Conservation (phyloP, 2,888 invertebrate species). For the Nymphalis urticae region DNA sequence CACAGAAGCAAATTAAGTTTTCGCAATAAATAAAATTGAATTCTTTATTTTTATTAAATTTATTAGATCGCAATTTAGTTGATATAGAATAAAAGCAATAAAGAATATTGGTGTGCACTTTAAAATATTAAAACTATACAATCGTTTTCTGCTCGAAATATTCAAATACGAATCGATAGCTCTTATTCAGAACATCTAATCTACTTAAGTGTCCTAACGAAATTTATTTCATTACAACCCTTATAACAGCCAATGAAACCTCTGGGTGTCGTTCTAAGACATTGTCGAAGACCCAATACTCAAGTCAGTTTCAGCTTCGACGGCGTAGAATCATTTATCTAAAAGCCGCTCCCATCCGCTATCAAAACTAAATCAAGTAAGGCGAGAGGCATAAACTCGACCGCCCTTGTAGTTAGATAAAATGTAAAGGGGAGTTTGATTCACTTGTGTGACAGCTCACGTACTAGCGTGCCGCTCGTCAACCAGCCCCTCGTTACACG, state of each 20-base stretch:
- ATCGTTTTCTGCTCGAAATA: slow-evolving; percentile 3
- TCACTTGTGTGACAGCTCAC: slow-evolving; percentile 73
- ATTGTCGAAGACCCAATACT: slow-evolving; percentile 67
- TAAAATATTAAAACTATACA: slow-evolving; percentile 30
- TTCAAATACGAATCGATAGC: slow-evolving; percentile 15
- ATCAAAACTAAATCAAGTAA: slow-evolving; percentile 80
- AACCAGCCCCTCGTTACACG: slow-evolving; percentile 57
- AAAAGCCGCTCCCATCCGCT: slow-evolving; percentile 75
- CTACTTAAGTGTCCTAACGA: slow-evolving; percentile 61
- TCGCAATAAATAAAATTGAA: background rate
- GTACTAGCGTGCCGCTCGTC: slow-evolving; percentile 46
- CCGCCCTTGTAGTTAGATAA: slow-evolving; percentile 79
- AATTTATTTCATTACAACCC: slow-evolving; percentile 71
- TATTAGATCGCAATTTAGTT: background rate
- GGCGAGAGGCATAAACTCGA: slow-evolving; percentile 76
- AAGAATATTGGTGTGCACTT: slow-evolving; percentile 3
- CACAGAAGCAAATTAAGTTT: no score
- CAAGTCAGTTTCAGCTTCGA: slow-evolving; percentile 46
- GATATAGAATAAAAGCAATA: background rate
- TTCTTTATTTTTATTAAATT: background rate
- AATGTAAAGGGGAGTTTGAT: slow-evolving; percentile 78
- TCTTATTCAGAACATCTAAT: slow-evolving; percentile 58
- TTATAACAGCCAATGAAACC: slow-evolving; percentile 61
- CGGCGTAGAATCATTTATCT: slow-evolving; percentile 69
- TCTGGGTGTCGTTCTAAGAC: slow-evolving; percentile 58